phyloP scores from a whole-genome alignment of 1,140 invertebrate genomes.

The Charaxes varanes region DNA sequence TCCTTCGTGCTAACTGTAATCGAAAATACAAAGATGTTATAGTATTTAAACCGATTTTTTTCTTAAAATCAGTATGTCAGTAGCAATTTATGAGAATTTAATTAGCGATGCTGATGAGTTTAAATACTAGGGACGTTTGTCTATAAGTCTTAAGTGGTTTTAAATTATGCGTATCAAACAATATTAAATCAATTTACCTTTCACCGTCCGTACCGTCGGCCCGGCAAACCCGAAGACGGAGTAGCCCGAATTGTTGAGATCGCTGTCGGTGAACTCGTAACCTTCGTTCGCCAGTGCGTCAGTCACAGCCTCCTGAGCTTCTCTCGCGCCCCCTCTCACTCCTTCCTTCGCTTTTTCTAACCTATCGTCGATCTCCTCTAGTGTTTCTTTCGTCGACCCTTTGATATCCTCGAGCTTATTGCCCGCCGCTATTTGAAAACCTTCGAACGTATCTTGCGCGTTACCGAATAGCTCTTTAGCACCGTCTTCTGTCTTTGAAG shows the following conservation, averaged over 20 bases:
- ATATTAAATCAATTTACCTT: conserved; percentile 43
- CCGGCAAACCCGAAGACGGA: conserved; percentile 58
- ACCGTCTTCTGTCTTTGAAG: conserved; percentile 28
- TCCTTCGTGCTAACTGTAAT: conserved; percentile 62
- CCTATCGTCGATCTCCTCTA: conserved; percentile 38
- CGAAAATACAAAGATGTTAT: conserved; percentile 3
- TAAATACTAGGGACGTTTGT: neutral
- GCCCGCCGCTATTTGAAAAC: conserved; percentile 58
- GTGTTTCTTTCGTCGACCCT: conserved; percentile 31
- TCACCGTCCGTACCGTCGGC: no score
- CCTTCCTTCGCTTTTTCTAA: conserved; percentile 29
- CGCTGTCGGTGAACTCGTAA: conserved; percentile 55
- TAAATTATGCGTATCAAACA: no score
- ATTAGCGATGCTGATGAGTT: conserved; percentile 5
- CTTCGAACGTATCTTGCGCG: conserved; percentile 49
- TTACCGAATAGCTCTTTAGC: conserved; percentile 50
- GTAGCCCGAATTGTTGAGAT: conserved; percentile 58
- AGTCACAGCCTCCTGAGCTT: conserved; percentile 30
- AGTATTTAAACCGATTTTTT: neutral
- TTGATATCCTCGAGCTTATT: conserved; percentile 60
- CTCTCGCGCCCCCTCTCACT: conserved; percentile 26
- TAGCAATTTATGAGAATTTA: conserved; percentile 1
- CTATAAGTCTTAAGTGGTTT: no score
- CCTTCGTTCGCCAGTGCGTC: conserved; percentile 39
- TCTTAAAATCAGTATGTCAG: neutral